Conservation (phyloP, 2,888 invertebrate genomes). For the Pachliopta kotzebuea region DNA sequence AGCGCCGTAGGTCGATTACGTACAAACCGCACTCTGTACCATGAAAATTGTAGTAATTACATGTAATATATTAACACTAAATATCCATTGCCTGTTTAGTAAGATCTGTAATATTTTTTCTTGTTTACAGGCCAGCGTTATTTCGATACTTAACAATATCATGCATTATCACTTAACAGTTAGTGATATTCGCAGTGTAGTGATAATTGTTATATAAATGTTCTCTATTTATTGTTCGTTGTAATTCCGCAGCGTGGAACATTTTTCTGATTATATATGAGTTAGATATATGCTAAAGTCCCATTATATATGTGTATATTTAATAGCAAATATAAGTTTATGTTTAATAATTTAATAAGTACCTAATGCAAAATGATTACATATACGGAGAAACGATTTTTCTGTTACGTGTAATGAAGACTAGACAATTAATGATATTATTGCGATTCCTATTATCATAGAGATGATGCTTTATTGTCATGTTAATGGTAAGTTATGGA, state of each 20-base stretch:
- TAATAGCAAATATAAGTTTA: not conserved
- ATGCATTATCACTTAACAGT: slow-evolving; percentile 21
- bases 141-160: not conserved
- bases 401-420: no score
- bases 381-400: no score
- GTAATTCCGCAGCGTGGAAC: slow-evolving; percentile 49
- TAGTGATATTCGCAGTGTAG: slow-evolving; percentile 53
- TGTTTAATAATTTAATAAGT: not conserved
- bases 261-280: slow-evolving; percentile 37
- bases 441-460: no score
- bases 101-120: not conserved
- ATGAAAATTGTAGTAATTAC: slow-evolving; percentile 34
- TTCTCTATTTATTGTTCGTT: slow-evolving; percentile 62
- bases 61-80: slow-evolving; percentile 1
- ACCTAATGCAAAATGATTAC: no score
- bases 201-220: slow-evolving; percentile 76
- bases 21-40: slow-evolving; percentile 63
- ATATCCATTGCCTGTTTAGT: slow-evolving; percentile 42
- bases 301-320: not conserved
- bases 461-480: no score
- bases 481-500: no score
- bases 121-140: slow-evolving; percentile 6
- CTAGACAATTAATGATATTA: no score
- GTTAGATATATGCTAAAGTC: not conserved
- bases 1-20: slow-evolving; percentile 64